These are phyloP conservation scores for Sinocyclocheilus rhinocerous DNA, from an alignment of 2,113 vertebrate genomes.

Conservation along the genomic window DNA sequence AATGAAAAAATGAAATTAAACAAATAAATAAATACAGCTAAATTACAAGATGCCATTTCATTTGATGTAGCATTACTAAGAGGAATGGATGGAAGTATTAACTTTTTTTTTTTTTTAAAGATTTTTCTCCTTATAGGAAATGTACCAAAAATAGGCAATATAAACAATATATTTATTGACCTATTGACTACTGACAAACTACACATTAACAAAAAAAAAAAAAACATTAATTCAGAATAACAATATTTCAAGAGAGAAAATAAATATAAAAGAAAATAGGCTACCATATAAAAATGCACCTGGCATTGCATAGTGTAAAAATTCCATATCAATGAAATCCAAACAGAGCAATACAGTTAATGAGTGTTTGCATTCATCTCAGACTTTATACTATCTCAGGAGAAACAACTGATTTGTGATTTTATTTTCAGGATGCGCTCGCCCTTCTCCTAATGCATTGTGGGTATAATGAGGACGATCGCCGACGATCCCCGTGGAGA, in stretches of 20 bases:
- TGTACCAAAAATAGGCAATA: background rate
- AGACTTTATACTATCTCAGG: background rate
- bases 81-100: background rate
- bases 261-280: background rate
- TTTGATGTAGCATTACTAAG: background rate
- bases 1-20: no score
- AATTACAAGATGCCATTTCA: background rate
- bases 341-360: background rate
- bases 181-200: background rate
- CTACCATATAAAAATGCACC: no score
- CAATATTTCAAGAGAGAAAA: background rate
- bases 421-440: constrained; percentile 28
- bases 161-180: background rate
- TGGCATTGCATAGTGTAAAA: no score
- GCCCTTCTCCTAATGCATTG: constrained; percentile 46
- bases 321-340: background rate
- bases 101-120: background rate
- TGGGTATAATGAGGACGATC: constrained; percentile 54
- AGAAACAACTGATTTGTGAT: background rate
- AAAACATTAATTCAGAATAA: background rate
- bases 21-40: background rate
- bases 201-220: background rate
- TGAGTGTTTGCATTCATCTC: background rate
- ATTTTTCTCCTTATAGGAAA: background rate
- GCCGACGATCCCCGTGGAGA: constrained; percentile 21